phyloP scores from a whole-genome alignment of 35 echinoderm and acorn worm genomes.

The Hemicentrotus pulcherrimus region DNA sequence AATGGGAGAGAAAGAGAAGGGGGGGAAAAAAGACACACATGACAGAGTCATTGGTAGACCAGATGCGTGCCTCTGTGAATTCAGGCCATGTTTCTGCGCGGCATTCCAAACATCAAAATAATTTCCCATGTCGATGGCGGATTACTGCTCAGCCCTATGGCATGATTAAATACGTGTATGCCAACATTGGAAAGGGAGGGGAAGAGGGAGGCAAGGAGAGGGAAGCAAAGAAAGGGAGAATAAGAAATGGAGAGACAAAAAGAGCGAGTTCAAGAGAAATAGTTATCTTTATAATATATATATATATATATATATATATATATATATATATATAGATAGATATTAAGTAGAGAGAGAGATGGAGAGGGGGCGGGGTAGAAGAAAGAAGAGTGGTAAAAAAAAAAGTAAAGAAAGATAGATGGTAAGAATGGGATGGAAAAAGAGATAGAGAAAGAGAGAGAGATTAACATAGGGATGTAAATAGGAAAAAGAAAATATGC shows the following conservation, averaged over 20 bases:
- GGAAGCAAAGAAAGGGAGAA: background rate
- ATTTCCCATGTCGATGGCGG: slow-evolving; percentile 54
- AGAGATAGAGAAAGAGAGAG: too few relatives aligned
- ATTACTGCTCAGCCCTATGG: slow-evolving; percentile 38
- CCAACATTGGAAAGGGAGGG: background rate
- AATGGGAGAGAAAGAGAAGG: background rate
- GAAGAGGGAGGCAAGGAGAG: background rate
- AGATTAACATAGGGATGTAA: too few relatives aligned
- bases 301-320: too few relatives aligned
- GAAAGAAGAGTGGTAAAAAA: background rate
- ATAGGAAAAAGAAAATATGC: background rate
- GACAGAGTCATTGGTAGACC: background rate
- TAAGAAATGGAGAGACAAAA: background rate
- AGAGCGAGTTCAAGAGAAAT: background rate
- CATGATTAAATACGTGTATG: slow-evolving; percentile 39
- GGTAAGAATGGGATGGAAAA: too few relatives aligned
- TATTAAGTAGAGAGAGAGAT: background rate
- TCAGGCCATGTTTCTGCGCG: slow-evolving; percentile 40
- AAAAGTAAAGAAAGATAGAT: background rate
- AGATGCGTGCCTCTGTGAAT: slow-evolving; percentile 19
- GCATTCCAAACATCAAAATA: slow-evolving; percentile 54
- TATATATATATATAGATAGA: background rate
- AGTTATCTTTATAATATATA: too few relatives aligned
- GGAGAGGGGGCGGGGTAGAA: background rate
- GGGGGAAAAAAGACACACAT: background rate